phyloP scores from a whole-genome alignment of 1,140 invertebrate genomes.

The Papilio helenus region DNA sequence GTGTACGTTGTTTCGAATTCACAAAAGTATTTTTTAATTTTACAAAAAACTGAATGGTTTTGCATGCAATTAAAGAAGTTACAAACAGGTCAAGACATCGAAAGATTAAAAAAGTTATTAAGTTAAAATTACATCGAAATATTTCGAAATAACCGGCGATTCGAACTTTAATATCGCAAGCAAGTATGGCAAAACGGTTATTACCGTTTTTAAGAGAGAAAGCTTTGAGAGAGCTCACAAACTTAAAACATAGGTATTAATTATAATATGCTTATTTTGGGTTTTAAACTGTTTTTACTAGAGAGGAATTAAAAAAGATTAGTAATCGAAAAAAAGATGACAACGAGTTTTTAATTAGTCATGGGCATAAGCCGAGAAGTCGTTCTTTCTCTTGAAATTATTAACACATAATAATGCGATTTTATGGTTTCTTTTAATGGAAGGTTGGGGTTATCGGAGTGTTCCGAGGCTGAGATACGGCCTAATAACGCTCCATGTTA shows the following conservation, averaged over 20 bases:
- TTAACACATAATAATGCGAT: constrained; percentile 81
- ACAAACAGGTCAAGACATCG: constrained; percentile 44
- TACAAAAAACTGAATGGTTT: constrained; percentile 46
- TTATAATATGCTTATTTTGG: constrained; percentile 43
- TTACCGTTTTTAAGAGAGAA: constrained; percentile 46
- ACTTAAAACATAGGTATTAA: constrained; percentile 51
- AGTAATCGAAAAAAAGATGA: constrained; percentile 45
- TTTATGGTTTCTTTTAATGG: constrained; percentile 80
- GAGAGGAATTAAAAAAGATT: constrained; percentile 54
- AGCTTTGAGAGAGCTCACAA: constrained; percentile 50
- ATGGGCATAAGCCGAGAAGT: constrained; percentile 51
- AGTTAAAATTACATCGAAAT: constrained; percentile 40
- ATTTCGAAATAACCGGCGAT: constrained; percentile 53
- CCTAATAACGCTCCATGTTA: constrained; percentile 75
- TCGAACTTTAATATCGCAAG: constrained; percentile 49
- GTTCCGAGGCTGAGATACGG: constrained; percentile 65
- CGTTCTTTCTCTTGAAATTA: constrained; percentile 75
- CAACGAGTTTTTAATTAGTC: constrained; percentile 68
- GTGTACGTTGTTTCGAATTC: constrained; percentile 27
- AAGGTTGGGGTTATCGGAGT: constrained; percentile 69
- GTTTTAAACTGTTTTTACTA: constrained; percentile 48
- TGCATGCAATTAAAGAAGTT: constrained; percentile 50
- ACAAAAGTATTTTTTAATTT: constrained; percentile 44
- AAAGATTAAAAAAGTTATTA: constrained; percentile 54
- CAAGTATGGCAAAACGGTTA: constrained; percentile 50